Evolutionary conservation across 1,140 invertebrate genomes (phyloP), one percentile per base, ranked within the genome.

Genomic region (Panonychus citri): DNA sequence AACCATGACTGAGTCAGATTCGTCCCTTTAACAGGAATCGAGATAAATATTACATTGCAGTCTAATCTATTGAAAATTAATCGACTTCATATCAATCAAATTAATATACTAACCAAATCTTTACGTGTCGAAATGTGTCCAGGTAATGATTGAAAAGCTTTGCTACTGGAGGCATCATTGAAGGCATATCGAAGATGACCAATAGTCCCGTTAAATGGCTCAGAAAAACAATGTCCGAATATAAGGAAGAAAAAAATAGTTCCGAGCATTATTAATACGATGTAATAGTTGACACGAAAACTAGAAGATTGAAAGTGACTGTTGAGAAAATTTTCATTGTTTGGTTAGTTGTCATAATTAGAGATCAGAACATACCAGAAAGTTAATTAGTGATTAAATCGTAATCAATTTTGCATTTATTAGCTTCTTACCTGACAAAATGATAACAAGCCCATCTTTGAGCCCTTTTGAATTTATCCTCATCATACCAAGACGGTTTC

Each of bases 101-200:
- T 5, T 0, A 24, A 5, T 46, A 15, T 10, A 27, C 25, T 51
- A 17, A 53, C 85, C 85, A 90, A 2, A 75, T 64, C 1, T 76
- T 66, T n/a, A 80, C 77, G 62, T 87, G 82, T 3, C 78, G 67
- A 48, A 82, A 68, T 0, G 82, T 85, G 1, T 75, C 75, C 3
- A 81, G 64, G 64, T 89, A 89, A 61, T 85, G 73, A 57, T 74
- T 77, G 66, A 84, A 85, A 0, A 85, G 79, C 63, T 70, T 64
- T 64, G 63, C 49, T 5, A 51, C 17, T 28, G 28, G 25, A 15
- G 49, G 49, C 10, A 30, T 24, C 17, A 51, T 17, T 10, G 49
- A 28, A 27, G 49, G 49, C 49, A 51, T 51, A 17, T 27, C 13
- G 28, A 51, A 51, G 1, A 25, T 13, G 7, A 51, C 13, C 3